Base-by-base conservation (phyloP, 2,797 vertebrate species). In the Bufotes viridis region DNA sequence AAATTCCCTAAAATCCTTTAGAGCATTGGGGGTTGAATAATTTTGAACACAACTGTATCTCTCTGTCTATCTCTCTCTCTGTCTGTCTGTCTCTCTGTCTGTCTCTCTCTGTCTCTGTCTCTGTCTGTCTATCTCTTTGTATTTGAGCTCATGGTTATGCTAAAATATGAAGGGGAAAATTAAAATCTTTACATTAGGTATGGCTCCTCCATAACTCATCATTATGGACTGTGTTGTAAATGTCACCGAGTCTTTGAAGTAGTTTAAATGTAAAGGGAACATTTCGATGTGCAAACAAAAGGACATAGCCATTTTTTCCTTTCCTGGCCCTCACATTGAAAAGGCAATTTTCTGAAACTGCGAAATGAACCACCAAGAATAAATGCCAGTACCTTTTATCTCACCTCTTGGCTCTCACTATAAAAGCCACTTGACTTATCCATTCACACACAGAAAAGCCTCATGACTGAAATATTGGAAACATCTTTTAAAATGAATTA, bases 341-440 rank as follows among this genome's bases (percentile, higher is more conserved):
- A 85, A 85, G 58, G 22, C 57, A 78, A 78, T 85, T 63, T 85
- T 78, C 83, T 76, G n/a, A 51, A 85, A 65, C 76, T 85, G 58
- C 61, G 58, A 78, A 85, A 85, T 60, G 72, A 85, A 49, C 72
- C 72, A 85, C 70, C 69, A 61, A 53, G 72, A 75, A 63, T 22
- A 65, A 85, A 85, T 76, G 72, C 58, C 72, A 76, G 70, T 78
- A 63, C 29, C 57, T 76, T 78, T 85, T 76, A 85, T 85, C 55
- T 85, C 70, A 76, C 83, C 83, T 78, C 65, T 42, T 85, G 83
- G 24, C 58, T 78, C 7, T 78, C 22, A 5, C 57, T 58, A 42
- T 87, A 61, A 87, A 82, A 81, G 86, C 79, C 79, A 63, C 67
- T 81, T 87, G 67, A 74, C 57, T 87, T 87, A 87, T 75, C n/a